phyloP scores from a whole-genome alignment of 2,888 invertebrate species.

The Eretmocerus hayati region DNA sequence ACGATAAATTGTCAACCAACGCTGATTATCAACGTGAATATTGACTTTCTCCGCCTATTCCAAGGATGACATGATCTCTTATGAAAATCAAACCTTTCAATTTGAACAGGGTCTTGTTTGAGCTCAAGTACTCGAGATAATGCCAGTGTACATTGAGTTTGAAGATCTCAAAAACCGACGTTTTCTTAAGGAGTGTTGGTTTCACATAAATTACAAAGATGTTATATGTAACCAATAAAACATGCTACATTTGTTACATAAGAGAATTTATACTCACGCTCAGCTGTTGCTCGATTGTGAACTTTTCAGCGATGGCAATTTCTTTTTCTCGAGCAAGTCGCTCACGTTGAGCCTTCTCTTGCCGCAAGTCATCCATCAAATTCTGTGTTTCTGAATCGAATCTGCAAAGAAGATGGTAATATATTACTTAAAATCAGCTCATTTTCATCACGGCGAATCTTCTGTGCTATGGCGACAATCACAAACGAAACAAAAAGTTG shows the following conservation, averaged over 20 bases:
- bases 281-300: conserved; percentile 76
- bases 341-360: conserved; percentile 73
- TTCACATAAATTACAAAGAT: too few relatives aligned
- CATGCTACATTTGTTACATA: not conserved
- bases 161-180: too few relatives aligned
- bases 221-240: not conserved
- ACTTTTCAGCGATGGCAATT: conserved; percentile 77
- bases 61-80: too few relatives aligned
- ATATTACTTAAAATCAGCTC: too few relatives aligned
- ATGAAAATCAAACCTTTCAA: not conserved
- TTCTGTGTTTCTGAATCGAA: conserved; percentile 83
- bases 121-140: conserved; percentile 1
- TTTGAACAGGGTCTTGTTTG: not conserved
- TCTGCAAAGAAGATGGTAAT: conserved; percentile 38
- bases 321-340: conserved; percentile 78
- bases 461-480: too few relatives aligned
- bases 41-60: too few relatives aligned
- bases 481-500: too few relatives aligned
- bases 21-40: not conserved
- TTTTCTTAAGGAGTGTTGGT: too few relatives aligned
- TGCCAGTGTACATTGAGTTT: too few relatives aligned
- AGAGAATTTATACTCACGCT: conserved; percentile 56
- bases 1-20: not conserved
- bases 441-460: too few relatives aligned
- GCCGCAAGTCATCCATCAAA: conserved; percentile 73